These are phyloP conservation scores for Leptestheria dahalacensis DNA, from an alignment of 1,140 invertebrate genomes.

Conservation along the genomic window DNA sequence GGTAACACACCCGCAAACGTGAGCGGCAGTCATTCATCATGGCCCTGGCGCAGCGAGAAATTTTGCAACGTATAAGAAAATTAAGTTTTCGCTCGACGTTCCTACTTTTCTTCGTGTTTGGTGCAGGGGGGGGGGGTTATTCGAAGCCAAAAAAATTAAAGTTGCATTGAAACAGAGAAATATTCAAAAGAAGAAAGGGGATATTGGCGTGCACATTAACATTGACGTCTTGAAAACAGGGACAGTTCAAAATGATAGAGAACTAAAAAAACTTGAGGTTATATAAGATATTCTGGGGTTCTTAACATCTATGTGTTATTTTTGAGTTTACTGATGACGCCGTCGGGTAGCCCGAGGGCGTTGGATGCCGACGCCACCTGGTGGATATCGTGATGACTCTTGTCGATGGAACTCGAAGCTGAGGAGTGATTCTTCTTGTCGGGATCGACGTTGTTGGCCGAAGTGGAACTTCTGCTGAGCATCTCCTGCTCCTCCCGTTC, in stretches of 20 bases:
- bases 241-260: neutral
- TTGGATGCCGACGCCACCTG: conserved; percentile 3
- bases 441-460: conserved; percentile 1
- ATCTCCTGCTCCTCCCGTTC: conserved; percentile 74
- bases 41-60: neutral
- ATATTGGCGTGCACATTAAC: too few species aligned
- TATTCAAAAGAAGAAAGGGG: too few species aligned
- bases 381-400: conserved; percentile 7
- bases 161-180: too few species aligned
- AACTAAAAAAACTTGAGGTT: conserved; percentile 3
- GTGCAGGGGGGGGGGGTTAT: too few species aligned
- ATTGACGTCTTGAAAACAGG: too few species aligned
- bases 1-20: neutral
- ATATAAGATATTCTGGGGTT: too few species aligned
- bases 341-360: conserved; percentile 7
- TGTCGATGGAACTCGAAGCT: conserved; percentile 9
- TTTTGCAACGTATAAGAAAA: too few species aligned
- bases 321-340: conserved; percentile 14
- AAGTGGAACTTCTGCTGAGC: neutral
- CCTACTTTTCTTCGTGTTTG: too few species aligned
- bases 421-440: conserved; percentile 10
- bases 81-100: too few species aligned
- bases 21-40: neutral
- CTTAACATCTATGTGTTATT: neutral
- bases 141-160: too few species aligned